Base-by-base conservation (phyloP, 2,888 invertebrate species). In the Tachina lurida region DNA sequence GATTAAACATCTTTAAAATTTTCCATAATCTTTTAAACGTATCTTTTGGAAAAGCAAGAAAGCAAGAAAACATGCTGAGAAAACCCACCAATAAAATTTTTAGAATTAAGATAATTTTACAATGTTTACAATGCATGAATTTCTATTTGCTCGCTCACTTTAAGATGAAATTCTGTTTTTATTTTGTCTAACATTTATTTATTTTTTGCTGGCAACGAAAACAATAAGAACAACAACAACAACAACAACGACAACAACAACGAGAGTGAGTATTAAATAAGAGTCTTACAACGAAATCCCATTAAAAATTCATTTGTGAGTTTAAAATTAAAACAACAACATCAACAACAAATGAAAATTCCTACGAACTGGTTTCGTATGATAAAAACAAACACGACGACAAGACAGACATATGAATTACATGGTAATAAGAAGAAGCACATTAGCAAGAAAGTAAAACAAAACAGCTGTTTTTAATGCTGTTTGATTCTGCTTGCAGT, bases 201-300 rank as follows among this genome's bases (percentile, higher is more conserved):
- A n/a, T 12, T 45, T 31, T 31, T 52, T 31, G 13, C n/a, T 7
- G 10, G 56, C 52, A 60, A 22, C n/a, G 15, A 43, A 56, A 58
- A 73, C 10, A 43, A 77, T 10, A 41, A 77, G 17, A 68, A 60
- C 49, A 60, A 60, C 12, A 58, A 67, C 10, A 56, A 71, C 15
- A 62, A 73, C 10, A 22, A 60, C 12, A 56, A 12, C 15, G 31
- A 58, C 15, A 68, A 10, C 13, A 39, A 52, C 15, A 10, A n/a
- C 22, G 52, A 39, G 22, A 45, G 17, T 54, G 41, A 70, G 70
- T 77, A 49, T 47, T 77, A 78, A 73, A 75, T 68, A 75, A 75
- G 68, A 81, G 82, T 83, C 79, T 81, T 83, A 86, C 79, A 83
- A 79, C 79, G 75, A 86, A 86, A 83, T 83, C 86, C 75, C 86